phyloP scores from a whole-genome alignment of 2,888 invertebrate genomes.

The Drosophila paranaensis region DNA sequence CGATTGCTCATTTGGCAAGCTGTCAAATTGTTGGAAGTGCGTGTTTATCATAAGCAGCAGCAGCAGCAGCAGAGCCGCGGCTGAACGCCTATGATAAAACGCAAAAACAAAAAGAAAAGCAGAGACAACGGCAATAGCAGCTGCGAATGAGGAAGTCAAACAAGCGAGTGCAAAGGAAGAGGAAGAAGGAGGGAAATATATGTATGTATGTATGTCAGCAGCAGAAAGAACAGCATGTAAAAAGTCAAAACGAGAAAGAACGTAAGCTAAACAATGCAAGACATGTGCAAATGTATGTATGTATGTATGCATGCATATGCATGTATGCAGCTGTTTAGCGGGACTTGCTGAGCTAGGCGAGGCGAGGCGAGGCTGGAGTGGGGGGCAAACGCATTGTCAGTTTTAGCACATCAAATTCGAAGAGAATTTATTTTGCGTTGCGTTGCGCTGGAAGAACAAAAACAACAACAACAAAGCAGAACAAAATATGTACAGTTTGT shows the following conservation, averaged over 20 bases:
- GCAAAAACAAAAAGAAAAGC: slow-evolving; percentile 12
- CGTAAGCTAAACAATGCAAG: slow-evolving; percentile 46
- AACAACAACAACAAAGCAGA: neutral
- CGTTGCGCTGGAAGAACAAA: slow-evolving; percentile 12
- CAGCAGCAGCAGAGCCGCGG: neutral
- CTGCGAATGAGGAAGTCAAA: slow-evolving; percentile 53
- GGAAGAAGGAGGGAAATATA: neutral
- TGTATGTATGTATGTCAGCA: neutral
- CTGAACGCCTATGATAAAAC: slow-evolving; percentile 24
- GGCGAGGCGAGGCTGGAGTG: neutral
- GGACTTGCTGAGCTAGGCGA: neutral
- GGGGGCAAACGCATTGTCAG: slow-evolving; percentile 11
- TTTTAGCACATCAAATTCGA: slow-evolving; percentile 28
- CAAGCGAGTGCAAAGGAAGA: neutral
- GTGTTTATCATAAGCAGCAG: slow-evolving; percentile 16
- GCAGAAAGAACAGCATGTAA: slow-evolving; percentile 22
- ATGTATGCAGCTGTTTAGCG: slow-evolving; percentile 12
- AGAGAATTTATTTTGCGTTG: slow-evolving; percentile 39
- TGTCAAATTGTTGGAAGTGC: slow-evolving; percentile 30
- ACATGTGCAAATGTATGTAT: neutral
- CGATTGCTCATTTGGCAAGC: slow-evolving; percentile 37
- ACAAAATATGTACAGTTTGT: slow-evolving; percentile 6
- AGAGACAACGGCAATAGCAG: slow-evolving; percentile 1
- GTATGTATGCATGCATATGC: neutral
- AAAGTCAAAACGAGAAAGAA: slow-evolving; percentile 19